A percentile compares a stretch with the other conserved stretches of the same genome.
Conservation (phyloP, 2,797 vertebrate genomes). For the Lindbergichthys nudifrons region DNA sequence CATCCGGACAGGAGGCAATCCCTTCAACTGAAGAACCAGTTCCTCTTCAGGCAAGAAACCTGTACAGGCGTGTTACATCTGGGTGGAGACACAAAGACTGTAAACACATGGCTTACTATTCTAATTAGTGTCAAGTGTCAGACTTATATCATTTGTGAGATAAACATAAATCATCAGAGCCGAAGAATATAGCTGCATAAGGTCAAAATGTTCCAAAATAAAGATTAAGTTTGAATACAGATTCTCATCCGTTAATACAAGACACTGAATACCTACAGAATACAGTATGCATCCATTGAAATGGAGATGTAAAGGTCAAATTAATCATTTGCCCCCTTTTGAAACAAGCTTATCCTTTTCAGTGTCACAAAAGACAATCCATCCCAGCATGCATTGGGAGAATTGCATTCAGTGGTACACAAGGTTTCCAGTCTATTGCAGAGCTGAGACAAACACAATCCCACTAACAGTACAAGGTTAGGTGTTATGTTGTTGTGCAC, state of each 20-base stretch:
- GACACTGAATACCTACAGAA: neutral
- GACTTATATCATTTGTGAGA: neutral
- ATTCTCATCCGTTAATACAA: neutral
- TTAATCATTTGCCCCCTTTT: neutral
- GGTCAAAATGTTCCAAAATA: neutral
- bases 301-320: neutral
- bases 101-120: neutral
- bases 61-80: slow-evolving; percentile 14
- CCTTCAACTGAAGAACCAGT: neutral
- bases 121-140: neutral
- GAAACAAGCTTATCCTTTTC: neutral
- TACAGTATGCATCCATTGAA: neutral
- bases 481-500: too few relatives aligned
- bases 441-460: neutral
- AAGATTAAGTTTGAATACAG: neutral
- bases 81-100: slow-evolving; percentile 1
- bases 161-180: neutral
- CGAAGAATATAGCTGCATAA: neutral
- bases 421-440: neutral
- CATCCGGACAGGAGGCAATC: slow-evolving; percentile 4
- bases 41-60: slow-evolving; percentile 5
- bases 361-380: neutral
- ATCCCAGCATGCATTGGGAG: neutral
- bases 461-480: too few relatives aligned
- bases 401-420: neutral